phyloP scores from a whole-genome alignment of 37 sponge, comb jelly and placozoan species.

The Aplysina aerophoba region DNA sequence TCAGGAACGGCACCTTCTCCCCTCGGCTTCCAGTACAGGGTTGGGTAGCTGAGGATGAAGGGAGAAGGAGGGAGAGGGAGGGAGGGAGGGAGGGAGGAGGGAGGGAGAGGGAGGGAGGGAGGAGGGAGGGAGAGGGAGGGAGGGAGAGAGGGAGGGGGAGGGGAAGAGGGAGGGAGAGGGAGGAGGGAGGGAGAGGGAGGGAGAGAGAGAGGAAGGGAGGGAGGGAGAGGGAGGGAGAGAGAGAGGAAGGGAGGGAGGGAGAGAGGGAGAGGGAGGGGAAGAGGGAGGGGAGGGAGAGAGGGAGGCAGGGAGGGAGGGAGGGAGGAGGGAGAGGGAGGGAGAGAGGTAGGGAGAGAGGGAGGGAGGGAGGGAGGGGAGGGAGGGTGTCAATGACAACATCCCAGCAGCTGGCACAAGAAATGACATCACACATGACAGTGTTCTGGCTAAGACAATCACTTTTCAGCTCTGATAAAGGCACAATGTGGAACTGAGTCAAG shows the following conservation, averaged over 20 bases:
- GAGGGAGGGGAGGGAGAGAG: slow-evolving; percentile 27
- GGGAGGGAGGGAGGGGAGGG: too few species aligned
- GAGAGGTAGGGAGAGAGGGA: neutral
- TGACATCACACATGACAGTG: too few species aligned
- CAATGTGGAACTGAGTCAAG: too few species aligned
- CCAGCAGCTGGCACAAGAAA: too few species aligned
- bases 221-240: neutral
- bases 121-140: too few species aligned
- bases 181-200: too few species aligned
- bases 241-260: neutral
- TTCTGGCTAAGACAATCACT: too few species aligned
- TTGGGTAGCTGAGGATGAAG: slow-evolving; percentile 69
- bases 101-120: neutral
- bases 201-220: neutral
- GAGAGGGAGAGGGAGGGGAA: neutral
- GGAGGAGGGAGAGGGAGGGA: neutral
- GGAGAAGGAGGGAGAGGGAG: neutral
- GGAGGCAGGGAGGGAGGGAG: slow-evolving; percentile 49
- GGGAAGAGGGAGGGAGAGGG: too few species aligned
- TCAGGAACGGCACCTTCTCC: slow-evolving; percentile 72
- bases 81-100: neutral
- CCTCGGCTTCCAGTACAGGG: slow-evolving; percentile 86
- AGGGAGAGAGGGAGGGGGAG: too few species aligned
- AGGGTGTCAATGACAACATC: too few species aligned
- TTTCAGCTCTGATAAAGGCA: too few species aligned